These are phyloP conservation scores for Coilia nasus DNA, from an alignment of 2,797 vertebrate genomes.

Conservation along the genomic window DNA sequence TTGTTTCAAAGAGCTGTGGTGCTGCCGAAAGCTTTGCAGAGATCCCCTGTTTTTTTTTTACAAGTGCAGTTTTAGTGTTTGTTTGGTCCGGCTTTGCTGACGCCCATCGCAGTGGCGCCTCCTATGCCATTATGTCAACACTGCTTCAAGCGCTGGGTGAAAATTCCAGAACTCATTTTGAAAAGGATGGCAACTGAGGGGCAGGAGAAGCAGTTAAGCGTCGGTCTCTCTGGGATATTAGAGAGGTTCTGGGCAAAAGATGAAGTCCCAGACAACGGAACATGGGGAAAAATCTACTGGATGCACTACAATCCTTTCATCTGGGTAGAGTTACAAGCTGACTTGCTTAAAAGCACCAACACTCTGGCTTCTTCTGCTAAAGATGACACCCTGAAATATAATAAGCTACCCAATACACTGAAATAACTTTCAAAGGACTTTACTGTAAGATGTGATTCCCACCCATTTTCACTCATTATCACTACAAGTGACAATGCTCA, in stretches of 20 bases:
- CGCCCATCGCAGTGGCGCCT: background rate
- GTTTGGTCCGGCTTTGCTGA: slow-evolving; percentile 1
- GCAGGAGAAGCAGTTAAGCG: background rate
- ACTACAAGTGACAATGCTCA: background rate
- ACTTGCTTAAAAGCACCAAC: background rate
- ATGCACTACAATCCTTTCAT: background rate
- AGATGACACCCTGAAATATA: background rate
- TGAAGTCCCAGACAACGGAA: background rate
- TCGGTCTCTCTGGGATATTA: background rate
- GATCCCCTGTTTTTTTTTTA: background rate
- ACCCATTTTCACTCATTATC: background rate
- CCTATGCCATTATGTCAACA: too few species aligned
- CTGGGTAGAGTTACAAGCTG: background rate
- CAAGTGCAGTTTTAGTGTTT: slow-evolving; percentile 13
- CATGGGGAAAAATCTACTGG: background rate
- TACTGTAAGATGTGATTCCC: background rate
- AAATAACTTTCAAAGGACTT: background rate
- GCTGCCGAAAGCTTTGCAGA: slow-evolving; percentile 1
- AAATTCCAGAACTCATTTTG: background rate
- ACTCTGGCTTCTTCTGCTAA: background rate
- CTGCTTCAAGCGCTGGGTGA: background rate
- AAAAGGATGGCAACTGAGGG: background rate
- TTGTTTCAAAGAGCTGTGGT: too few species aligned
- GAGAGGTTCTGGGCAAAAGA: background rate
- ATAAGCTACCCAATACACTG: background rate